Evolutionary conservation across 2,888 invertebrate genomes (phyloP), one percentile per base, ranked within the genome.

Genomic region (Andrena bucephala): DNA sequence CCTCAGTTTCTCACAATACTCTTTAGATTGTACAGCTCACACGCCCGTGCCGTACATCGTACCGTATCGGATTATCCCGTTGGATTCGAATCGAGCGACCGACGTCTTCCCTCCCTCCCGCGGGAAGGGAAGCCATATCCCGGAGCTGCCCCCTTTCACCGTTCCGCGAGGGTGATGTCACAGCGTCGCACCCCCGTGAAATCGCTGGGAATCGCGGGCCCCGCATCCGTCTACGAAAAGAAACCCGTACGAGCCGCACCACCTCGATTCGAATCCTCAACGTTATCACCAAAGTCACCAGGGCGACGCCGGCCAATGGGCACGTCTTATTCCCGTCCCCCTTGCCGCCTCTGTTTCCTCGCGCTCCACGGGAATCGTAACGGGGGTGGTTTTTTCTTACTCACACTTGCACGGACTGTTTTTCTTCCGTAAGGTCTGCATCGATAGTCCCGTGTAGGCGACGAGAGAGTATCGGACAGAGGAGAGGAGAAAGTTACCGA

Each of bases 351-450:
- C 16, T 16, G 42, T 16, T 42, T 42, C 42, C 42, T 42, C 4
- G 16, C 54, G 54, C 54, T 54, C 20, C 20, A 54, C 54, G 20
- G n/a, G 36, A 71, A 29, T 31, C 70, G 36, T 48, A 50, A 48
- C 36, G 66, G 81, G 82, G 82, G 75, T 82, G 57, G 54, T 42
- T 42, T 42, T 66, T 80, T 63, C 31, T 82, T 94, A 97, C 98
- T 98, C 96, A 98, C 98, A 98, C 96, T 98, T 98, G 95, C 97
- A 97, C 94, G 98, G 98, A 95, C 98, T 98, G 94, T 97, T 98
- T 96, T 97, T 97, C 96, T 98, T 98, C 94, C 98, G 96, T 95
- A 98, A 96, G 93, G 98, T 98, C 96, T 98, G 98, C 98, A 98
- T 98, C 87, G 92, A 92, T 87, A 84, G 86, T 87, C 67, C 85